phyloP scores from a whole-genome alignment of 2,113 vertebrate species.

The Todiramphus saurophagus region DNA sequence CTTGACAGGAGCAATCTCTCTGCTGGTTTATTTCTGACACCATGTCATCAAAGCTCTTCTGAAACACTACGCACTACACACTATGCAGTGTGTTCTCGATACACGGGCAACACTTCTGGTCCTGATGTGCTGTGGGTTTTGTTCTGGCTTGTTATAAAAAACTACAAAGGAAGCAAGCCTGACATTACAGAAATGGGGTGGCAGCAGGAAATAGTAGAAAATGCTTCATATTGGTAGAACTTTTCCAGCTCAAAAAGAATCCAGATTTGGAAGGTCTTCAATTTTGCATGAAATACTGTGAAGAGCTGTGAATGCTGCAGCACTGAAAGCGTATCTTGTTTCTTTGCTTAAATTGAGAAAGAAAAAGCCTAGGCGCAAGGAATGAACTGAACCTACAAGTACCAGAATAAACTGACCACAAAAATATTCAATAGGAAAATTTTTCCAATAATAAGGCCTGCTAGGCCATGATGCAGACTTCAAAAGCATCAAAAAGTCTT shows the following conservation, averaged over 20 bases:
- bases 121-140: neutral
- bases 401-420: neutral
- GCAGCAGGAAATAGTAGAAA: neutral
- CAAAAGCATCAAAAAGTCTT: neutral
- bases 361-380: neutral
- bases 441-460: neutral
- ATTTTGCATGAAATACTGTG: constrained; percentile 3
- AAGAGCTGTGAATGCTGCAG: neutral
- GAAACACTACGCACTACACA: neutral
- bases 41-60: constrained; percentile 33
- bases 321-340: neutral
- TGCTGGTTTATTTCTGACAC: constrained; percentile 47
- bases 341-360: neutral
- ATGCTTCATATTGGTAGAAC: neutral
- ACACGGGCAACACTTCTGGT: neutral
- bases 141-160: neutral
- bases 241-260: neutral
- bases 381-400: neutral
- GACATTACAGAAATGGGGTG: neutral
- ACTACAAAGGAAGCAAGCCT: neutral
- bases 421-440: neutral
- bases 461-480: neutral
- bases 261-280: neutral
- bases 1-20: constrained; percentile 16
- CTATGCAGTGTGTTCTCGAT: neutral